Conservation (phyloP, 2,888 invertebrate species). For the Scaptomyza caliginosa region DNA sequence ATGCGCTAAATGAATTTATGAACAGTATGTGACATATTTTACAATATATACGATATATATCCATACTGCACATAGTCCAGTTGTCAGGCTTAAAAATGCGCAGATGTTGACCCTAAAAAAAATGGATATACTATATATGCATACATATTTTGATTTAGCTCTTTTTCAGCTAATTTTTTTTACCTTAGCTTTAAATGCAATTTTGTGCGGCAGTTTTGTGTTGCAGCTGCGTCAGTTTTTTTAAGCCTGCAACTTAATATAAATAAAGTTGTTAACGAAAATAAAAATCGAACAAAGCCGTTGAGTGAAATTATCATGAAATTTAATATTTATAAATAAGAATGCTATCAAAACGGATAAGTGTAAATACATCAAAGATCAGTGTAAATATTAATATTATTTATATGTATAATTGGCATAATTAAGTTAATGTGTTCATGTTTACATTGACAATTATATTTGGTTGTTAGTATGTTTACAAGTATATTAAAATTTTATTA, state of each 20-base stretch:
- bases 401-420: neutral
- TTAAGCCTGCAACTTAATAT: conserved; percentile 1
- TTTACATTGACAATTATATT: neutral
- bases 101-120: conserved; percentile 29
- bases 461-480: too few species aligned
- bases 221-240: conserved; percentile 9
- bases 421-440: neutral
- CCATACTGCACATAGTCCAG: conserved; percentile 1
- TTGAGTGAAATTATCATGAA: conserved; percentile 36
- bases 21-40: conserved; percentile 66
- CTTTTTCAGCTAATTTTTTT: conserved; percentile 52
- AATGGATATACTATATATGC: neutral
- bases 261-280: conserved; percentile 27
- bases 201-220: conserved; percentile 16
- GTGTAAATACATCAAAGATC: too few species aligned
- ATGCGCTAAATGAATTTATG: conserved; percentile 66
- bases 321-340: conserved; percentile 29
- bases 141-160: conserved; percentile 17
- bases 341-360: conserved; percentile 16
- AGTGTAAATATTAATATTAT: neutral
- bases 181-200: conserved; percentile 31
- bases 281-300: conserved; percentile 1
- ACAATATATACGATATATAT: conserved; percentile 8
- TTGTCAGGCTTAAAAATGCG: conserved; percentile 2
- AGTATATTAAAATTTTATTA: neutral